Evolutionary conservation across 2,113 vertebrate species (phyloP), one percentile per base, ranked within the genome.

Genomic region (Sula dactylatra): DNA sequence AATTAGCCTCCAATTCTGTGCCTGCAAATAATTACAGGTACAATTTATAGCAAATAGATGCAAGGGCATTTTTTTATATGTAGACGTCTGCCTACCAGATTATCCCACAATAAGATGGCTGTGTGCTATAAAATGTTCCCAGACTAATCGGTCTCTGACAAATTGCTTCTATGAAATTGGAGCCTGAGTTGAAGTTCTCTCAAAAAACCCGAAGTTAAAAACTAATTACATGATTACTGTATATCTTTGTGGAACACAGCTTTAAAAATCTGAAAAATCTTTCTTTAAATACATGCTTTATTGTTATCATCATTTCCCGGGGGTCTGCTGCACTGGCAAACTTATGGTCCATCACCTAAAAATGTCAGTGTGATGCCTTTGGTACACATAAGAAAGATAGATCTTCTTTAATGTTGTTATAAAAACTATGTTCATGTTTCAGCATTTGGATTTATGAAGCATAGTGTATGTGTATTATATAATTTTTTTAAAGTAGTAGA

Each of bases 391-490:
- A 90, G 86, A 88, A 91, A 95, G 82, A 95, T 17, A 85, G 54
- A 93, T 94, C 58, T 80, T 86, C 66, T 38, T 93, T 87, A 82
- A 80, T 82, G 78, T 47, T 62, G 42, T 47, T 88, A 81, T 72
- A 80, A 91, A 97, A 94, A 70, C 54, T 89, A 9, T 73, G 90
- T 77, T 67, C 78, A 58, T 70, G 74, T 93, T 90, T 67, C 78
- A 95, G 50, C 42, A 66, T 70, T 87, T 86, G 38, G 64, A 95
- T 93, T 93, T 96, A 95, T 67, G 78, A 69, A 76, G 62, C 50
- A 73, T 10, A 29, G 44, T 61, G 13, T 73, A 13, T 32, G 36
- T 40, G 47, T 83, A 22, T 83, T 66, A 34, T 29, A 58, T 6
- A 32, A 25, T 79, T 69, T 79, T 85, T 88, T 87, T 85, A 24